Base-by-base conservation (phyloP, 2,113 vertebrate genomes). In the Salminus brasiliensis region DNA sequence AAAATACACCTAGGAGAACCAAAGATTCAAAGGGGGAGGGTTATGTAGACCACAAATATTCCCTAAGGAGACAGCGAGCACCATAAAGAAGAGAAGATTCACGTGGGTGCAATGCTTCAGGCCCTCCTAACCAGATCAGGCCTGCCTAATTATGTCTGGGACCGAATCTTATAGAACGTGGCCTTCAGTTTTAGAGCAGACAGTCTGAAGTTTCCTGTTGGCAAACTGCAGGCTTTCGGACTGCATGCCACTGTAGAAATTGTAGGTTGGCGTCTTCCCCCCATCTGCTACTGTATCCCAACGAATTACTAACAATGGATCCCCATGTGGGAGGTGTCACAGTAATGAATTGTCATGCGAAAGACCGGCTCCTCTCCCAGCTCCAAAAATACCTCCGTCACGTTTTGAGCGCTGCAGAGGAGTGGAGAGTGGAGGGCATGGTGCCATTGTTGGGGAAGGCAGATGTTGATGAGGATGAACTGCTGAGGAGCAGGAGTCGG, bases 221-320 rank as follows among this genome's bases (percentile, higher is more conserved):
- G 55, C 29, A 68, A 41, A 52, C 36, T 15, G 7, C 9, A 29
- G n/a, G 47, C 23, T 27, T 74, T 75, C 41, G 60, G 59, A 32
- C 53, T 47, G 21, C 66, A 43, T 79, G 78, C 77, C 74, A 71
- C 77, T 79, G 76, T 83, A 71, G 84, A 74, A 85, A 80, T 60
- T 66, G 45, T 83, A 81, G 85, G 72, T 85, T 81, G 76, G 79
- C 85, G 85, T 81, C 5, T 89, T 86, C 83, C 85, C n/a, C 75
- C 45, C 11, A n/a, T 29, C 45, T 27, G 39, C 65, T 75, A 83
- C 55, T 15, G 68, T 23, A 57, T 78, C 79, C 18, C 16, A 86
- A 79, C 69, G 63, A 85, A 91, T 91, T 87, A 83, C 71, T 88
- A 84, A 87, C 73, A 79, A 65, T 85, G 83, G 71, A 88, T 81